A percentile compares a stretch with the other conserved stretches of the same genome.
phyloP scores from a whole-genome alignment of 2,797 vertebrate species.

The Forpus xanthops region DNA sequence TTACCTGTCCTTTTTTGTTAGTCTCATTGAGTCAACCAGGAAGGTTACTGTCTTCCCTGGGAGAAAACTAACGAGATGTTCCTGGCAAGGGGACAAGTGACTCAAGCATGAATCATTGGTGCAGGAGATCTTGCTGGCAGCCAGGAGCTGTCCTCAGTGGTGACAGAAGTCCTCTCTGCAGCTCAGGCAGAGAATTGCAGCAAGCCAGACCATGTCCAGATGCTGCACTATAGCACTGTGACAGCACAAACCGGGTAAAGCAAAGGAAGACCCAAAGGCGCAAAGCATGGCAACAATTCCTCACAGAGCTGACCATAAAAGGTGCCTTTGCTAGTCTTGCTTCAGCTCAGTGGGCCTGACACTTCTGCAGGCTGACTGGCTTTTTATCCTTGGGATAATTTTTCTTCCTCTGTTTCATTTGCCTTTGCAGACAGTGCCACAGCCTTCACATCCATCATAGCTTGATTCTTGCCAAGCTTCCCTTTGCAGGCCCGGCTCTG shows the following conservation, averaged over 20 bases:
- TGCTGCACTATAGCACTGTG: background rate
- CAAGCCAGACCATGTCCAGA: background rate
- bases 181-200: background rate
- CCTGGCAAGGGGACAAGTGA: constrained; percentile 57
- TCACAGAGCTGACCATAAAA: background rate
- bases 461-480: background rate
- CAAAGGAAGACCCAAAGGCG: background rate
- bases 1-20: constrained; percentile 61
- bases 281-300: background rate
- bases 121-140: constrained; percentile 23
- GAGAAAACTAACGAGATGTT: constrained; percentile 65
- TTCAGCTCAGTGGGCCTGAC: background rate
- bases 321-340: background rate
- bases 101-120: constrained; percentile 60
- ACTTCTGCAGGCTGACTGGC: background rate
- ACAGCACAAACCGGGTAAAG: background rate
- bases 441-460: background rate
- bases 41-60: constrained; percentile 13
- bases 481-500: fast-evolving
- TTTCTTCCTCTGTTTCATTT: background rate
- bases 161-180: background rate
- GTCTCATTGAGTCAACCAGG: constrained; percentile 37
- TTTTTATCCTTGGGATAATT: background rate
- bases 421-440: background rate
- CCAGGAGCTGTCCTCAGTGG: background rate